Evolutionary conservation across 2,888 invertebrate species (phyloP).

Genomic region (Acrobasis suavella): DNA sequence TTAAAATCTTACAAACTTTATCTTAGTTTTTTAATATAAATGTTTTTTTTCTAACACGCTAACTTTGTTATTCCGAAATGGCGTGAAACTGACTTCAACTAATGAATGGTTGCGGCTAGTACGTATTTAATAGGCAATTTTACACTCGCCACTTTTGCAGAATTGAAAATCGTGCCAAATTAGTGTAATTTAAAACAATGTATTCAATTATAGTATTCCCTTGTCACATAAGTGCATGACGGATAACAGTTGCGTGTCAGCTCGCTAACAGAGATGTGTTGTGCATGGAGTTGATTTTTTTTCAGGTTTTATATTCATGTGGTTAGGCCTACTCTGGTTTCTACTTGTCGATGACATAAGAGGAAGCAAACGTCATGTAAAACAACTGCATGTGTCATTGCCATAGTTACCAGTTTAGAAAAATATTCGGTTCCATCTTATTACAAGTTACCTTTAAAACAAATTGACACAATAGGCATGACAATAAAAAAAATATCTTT

Average conservation of each 20-base stretch:
- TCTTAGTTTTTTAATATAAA: no score
- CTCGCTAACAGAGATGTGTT: not conserved
- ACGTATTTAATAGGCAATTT: not conserved
- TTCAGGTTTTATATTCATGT: no score
- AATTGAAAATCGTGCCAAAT: slow-evolving; percentile 34
- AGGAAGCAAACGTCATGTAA: no score
- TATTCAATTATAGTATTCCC: slow-evolving; percentile 18
- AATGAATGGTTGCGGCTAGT: not conserved
- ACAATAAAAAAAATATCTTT: no score
- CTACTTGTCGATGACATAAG: not conserved
- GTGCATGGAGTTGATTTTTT: not conserved
- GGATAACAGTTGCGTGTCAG: slow-evolving; percentile 16
- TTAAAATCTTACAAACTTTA: no score
- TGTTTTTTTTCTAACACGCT: no score
- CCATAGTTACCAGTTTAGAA: no score
- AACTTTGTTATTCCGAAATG: not conserved
- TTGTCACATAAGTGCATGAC: slow-evolving; percentile 18
- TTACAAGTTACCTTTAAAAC: no score
- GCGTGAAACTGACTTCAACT: slow-evolving; percentile 12
- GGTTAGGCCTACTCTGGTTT: not conserved
- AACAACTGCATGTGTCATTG: no score
- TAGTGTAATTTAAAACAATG: slow-evolving; percentile 44
- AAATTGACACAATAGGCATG: no score
- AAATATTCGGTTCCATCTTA: no score
- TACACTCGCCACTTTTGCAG: slow-evolving; percentile 1